A percentile compares a stretch with the other conserved stretches of the same genome.
phyloP scores from a whole-genome alignment of 2,888 invertebrate species.

The Drosophila mercatorum region DNA sequence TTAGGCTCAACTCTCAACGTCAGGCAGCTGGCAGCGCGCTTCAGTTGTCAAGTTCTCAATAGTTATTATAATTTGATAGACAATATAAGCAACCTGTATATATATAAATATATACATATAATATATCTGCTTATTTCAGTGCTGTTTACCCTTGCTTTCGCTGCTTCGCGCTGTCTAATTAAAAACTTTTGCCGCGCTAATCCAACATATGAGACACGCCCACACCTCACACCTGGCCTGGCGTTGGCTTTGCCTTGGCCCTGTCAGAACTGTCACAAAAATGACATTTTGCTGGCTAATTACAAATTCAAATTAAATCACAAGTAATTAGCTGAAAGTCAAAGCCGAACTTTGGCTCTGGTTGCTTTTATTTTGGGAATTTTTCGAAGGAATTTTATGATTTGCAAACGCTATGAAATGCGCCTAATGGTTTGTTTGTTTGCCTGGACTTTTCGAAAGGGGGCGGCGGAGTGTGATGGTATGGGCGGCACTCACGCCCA shows the following conservation, averaged over 20 bases:
- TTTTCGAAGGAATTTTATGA: slow-evolving; percentile 72
- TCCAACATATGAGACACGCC: slow-evolving; percentile 46
- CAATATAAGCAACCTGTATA: background rate
- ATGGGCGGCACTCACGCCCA: slow-evolving; percentile 37
- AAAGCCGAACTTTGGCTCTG: slow-evolving; percentile 49
- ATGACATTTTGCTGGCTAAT: slow-evolving; percentile 78
- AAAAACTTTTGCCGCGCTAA: slow-evolving; percentile 58
- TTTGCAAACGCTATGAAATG: slow-evolving; percentile 73
- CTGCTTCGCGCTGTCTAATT: slow-evolving; percentile 46
- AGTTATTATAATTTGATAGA: slow-evolving; percentile 7
- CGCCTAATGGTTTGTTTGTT: slow-evolving; percentile 62
- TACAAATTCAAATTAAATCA: slow-evolving; percentile 82
- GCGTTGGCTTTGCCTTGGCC: slow-evolving; percentile 6
- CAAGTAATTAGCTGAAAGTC: slow-evolving; percentile 73
- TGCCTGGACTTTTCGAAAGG: slow-evolving; percentile 10
- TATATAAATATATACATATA: background rate
- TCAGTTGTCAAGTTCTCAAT: slow-evolving; percentile 11
- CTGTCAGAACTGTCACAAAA: slow-evolving; percentile 72
- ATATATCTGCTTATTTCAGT: background rate
- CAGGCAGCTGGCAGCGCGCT: slow-evolving; percentile 48
- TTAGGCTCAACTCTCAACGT: background rate
- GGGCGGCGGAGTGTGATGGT: background rate
- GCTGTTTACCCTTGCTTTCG: slow-evolving; percentile 4
- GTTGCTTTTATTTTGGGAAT: slow-evolving; percentile 36
- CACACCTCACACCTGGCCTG: slow-evolving; percentile 16